phyloP scores from a whole-genome alignment of 2,113 vertebrate genomes.

The Bufo bufo region DNA sequence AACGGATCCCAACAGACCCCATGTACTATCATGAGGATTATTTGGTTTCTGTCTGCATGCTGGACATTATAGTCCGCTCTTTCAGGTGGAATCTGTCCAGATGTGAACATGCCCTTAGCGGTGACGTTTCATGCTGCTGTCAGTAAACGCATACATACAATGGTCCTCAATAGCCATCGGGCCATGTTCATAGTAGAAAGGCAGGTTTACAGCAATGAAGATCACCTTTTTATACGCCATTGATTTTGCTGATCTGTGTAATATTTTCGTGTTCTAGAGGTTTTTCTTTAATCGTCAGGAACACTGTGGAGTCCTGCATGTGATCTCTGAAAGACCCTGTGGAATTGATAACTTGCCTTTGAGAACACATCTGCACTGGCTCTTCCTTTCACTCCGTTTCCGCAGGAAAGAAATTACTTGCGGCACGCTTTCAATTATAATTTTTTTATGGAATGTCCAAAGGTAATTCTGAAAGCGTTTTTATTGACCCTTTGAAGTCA shows the following conservation, averaged over 20 bases:
- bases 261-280: not conserved
- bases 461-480: conserved; percentile 31
- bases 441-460: conserved; percentile 31
- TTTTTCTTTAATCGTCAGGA: not conserved
- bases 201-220: not conserved
- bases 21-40: no score
- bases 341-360: not conserved
- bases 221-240: not conserved
- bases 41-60: no score
- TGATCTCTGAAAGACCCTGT: no score
- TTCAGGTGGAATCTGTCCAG: no score
- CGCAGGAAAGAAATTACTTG: not conserved
- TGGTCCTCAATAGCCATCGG: not conserved
- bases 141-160: no score
- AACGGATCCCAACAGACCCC: no score
- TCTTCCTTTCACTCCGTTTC: not conserved
- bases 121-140: no score
- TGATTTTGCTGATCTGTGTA: not conserved
- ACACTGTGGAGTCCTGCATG: not conserved
- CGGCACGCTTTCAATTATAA: conserved; percentile 29
- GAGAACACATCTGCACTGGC: not conserved
- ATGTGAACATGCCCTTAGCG: no score
- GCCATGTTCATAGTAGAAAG: not conserved
- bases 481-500: conserved; percentile 39
- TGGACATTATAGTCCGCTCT: no score